Conservation (phyloP, 2,888 invertebrate genomes). For the Xylocampa areola region DNA sequence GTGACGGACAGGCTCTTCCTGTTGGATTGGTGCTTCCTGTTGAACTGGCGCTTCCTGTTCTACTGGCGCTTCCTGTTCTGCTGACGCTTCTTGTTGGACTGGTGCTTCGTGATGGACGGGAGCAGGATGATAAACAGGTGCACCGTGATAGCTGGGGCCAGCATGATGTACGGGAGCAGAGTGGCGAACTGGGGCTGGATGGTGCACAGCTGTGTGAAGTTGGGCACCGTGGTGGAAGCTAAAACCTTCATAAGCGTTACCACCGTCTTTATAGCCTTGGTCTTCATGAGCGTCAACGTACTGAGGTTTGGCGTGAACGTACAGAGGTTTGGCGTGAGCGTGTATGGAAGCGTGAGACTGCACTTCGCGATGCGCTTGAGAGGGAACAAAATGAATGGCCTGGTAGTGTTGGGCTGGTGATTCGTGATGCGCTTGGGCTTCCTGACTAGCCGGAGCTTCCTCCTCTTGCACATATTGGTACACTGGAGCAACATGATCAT, state of each 20-base stretch:
- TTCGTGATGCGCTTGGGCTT: slow-evolving; percentile 48
- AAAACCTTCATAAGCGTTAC: slow-evolving; percentile 33
- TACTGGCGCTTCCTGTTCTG: slow-evolving; percentile 11
- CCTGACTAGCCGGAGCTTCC: slow-evolving; percentile 51
- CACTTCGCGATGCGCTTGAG: slow-evolving; percentile 64
- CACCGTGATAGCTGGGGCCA: neutral
- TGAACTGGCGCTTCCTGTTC: slow-evolving; percentile 17
- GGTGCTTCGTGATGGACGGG: slow-evolving; percentile 10
- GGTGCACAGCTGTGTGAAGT: slow-evolving; percentile 30
- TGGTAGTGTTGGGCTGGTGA: slow-evolving; percentile 55
- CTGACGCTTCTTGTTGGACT: slow-evolving; percentile 17
- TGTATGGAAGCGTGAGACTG: slow-evolving; percentile 28
- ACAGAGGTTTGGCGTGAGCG: slow-evolving; percentile 38
- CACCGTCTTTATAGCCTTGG: slow-evolving; percentile 41
- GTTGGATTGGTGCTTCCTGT: neutral
- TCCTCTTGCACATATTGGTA: slow-evolving; percentile 71
- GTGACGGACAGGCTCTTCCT: slow-evolving; percentile 5
- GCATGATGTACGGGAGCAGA: slow-evolving; percentile 7
- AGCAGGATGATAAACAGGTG: neutral
- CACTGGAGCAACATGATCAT: slow-evolving; percentile 71
- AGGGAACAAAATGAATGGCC: slow-evolving; percentile 52
- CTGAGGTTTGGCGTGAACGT: slow-evolving; percentile 46
- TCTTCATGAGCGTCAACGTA: slow-evolving; percentile 52
- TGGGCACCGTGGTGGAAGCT: slow-evolving; percentile 39
- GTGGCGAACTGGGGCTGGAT: slow-evolving; percentile 14